phyloP scores from a whole-genome alignment of 2,888 invertebrate genomes.

The Synergus umbraculus region DNA sequence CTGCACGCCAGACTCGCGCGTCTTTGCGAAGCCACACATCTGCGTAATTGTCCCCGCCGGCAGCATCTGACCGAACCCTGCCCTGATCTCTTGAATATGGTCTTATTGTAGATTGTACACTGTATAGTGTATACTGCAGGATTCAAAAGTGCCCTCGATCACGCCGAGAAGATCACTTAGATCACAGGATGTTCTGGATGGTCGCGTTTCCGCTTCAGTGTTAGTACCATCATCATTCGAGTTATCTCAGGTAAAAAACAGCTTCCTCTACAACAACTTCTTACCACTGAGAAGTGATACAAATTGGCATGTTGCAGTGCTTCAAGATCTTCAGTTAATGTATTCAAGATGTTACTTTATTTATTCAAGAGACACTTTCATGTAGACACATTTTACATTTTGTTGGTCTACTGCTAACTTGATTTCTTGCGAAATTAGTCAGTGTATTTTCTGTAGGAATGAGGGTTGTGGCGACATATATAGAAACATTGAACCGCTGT shows the following conservation, averaged over 20 bases:
- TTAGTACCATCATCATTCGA: conserved; percentile 5
- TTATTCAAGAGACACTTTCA: too few species aligned
- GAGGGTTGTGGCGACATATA: too few species aligned
- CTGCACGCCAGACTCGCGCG: conserved; percentile 66
- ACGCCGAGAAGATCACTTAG: conserved; percentile 27
- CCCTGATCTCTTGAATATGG: conserved; percentile 43
- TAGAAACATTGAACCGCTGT: too few species aligned
- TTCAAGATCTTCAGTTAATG: not conserved
- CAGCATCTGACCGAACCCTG: conserved; percentile 69
- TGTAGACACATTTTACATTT: too few species aligned
- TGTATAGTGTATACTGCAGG: conserved; percentile 61
- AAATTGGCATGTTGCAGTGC: not conserved
- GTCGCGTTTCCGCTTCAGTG: conserved; percentile 6
- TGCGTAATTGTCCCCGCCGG: conserved; percentile 77
- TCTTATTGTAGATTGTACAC: conserved; percentile 11
- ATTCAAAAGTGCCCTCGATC: conserved; percentile 55
- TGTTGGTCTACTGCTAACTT: too few species aligned
- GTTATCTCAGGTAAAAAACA: not conserved
- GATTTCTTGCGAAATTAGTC: too few species aligned
- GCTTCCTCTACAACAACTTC: not conserved
- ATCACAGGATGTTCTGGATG: conserved; percentile 38
- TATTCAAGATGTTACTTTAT: not conserved
- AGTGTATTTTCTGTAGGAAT: too few species aligned
- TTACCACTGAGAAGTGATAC: not conserved
- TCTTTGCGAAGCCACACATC: conserved; percentile 70